Evolutionary conservation across 2,797 vertebrate genomes (phyloP).

Genomic region (Phoxinus dragarum): DNA sequence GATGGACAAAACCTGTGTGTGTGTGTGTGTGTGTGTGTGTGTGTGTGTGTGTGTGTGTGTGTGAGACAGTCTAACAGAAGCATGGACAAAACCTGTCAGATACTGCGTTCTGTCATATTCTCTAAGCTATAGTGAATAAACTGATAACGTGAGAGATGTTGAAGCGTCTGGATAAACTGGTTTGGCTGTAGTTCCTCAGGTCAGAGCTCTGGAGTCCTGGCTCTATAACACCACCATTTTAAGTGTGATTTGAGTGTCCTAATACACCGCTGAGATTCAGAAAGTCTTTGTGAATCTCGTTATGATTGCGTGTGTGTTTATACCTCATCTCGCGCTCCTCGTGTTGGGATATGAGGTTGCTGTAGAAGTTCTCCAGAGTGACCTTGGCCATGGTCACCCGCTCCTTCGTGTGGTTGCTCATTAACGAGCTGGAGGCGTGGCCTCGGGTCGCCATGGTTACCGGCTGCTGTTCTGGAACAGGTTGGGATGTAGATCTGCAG

Average conservation of each 20-base stretch:
- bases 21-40: no score
- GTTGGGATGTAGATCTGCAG: background rate
- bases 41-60: no score
- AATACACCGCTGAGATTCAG: background rate
- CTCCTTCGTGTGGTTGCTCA: conserved; percentile 91
- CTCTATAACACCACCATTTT: background rate
- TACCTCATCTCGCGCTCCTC: conserved; percentile 90
- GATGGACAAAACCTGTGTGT: no score
- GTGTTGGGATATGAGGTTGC: conserved; percentile 87
- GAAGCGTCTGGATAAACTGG: accelerated
- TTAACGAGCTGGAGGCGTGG: conserved; percentile 83
- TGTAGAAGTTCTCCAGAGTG: conserved; percentile 89
- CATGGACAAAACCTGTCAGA: no score
- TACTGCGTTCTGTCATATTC: no score
- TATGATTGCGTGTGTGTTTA: conserved; percentile 39
- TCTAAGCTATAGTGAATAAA: no score
- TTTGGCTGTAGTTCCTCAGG: background rate
- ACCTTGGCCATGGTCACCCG: conserved; percentile 90
- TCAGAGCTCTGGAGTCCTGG: background rate
- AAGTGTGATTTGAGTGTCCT: background rate
- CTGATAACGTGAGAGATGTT: no score
- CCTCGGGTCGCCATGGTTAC: conserved; percentile 88
- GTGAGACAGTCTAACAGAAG: no score
- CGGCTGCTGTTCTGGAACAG: background rate
- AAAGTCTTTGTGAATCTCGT: background rate